A percentile compares a stretch with the other conserved stretches of the same genome.
Evolutionary conservation across 23 tunicate species (phyloP).

Genomic region (Clavelina lepadiformis): DNA sequence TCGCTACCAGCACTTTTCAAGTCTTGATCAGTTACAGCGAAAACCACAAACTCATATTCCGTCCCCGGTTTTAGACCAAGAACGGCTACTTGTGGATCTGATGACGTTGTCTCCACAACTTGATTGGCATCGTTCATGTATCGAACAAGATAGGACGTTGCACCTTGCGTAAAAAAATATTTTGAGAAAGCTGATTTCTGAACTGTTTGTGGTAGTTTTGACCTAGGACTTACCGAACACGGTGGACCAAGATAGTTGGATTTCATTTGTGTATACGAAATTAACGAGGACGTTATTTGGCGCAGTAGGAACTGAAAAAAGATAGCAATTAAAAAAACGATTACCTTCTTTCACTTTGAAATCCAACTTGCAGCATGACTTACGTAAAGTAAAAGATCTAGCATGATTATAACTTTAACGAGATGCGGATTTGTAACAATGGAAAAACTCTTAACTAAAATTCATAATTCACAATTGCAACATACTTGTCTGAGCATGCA

Average conservation of each 20-base stretch:
- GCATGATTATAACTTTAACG: no score
- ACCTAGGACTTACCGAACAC: neutral
- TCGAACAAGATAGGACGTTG: conserved; percentile 7
- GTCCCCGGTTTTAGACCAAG: conserved; percentile 39
- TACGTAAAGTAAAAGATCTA: no score
- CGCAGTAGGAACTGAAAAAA: conserved; percentile 8
- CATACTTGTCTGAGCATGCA: conserved; percentile 60
- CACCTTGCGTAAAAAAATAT: no score
- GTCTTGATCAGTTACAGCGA: conserved; percentile 29
- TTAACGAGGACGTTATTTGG: neutral
- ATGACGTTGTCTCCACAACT: neutral
- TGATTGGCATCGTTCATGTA: neutral
- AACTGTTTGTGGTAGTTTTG: neutral
- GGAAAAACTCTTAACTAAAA: no score
- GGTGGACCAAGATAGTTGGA: neutral
- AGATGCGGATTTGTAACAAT: no score
- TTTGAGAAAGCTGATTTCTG: no score
- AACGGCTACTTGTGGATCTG: neutral
- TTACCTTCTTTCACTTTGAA: no score
- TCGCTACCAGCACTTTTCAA: conserved; percentile 7
- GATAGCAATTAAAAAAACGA: no score
- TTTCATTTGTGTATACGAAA: neutral
- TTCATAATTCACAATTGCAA: neutral
- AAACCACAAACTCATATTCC: conserved; percentile 36
- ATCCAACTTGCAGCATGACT: no score